A percentile compares a stretch with the other conserved stretches of the same genome.
Evolutionary conservation across 2,888 invertebrate species (phyloP).

Genomic region (Drosophila pseudotakahashii): DNA sequence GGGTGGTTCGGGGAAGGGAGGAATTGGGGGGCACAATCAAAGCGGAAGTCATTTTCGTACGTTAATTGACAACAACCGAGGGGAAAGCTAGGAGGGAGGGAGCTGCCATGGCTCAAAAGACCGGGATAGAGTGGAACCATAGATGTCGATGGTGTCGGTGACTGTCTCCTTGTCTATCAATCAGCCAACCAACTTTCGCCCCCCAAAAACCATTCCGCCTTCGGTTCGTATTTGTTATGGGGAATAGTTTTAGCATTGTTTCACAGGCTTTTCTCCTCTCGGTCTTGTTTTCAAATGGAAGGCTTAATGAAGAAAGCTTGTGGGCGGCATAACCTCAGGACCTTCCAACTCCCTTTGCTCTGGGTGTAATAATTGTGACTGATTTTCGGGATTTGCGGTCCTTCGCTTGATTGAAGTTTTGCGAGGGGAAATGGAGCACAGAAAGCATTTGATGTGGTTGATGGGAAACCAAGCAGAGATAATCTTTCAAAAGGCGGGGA

Average conservation of each 20-base stretch:
- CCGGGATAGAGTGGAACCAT: conserved; percentile 12
- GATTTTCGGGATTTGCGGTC: conserved; percentile 63
- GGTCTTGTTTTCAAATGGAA: conserved; percentile 74
- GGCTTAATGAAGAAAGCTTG: conserved; percentile 74
- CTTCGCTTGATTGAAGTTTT: conserved; percentile 40
- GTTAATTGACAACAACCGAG: conserved; percentile 78
- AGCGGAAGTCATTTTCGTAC: conserved; percentile 81
- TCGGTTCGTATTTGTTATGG: conserved; percentile 62
- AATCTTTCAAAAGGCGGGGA: background rate
- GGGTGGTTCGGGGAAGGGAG: background rate
- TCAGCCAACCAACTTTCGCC: conserved; percentile 56
- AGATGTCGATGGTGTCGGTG: conserved; percentile 71
- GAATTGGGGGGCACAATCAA: conserved; percentile 75
- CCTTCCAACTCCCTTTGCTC: background rate
- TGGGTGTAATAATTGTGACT: conserved; percentile 67
- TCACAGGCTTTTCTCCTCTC: conserved; percentile 22
- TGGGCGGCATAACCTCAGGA: conserved; percentile 33
- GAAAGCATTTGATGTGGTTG: conserved; percentile 41
- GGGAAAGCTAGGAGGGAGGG: background rate
- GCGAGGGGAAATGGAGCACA: conserved; percentile 8
- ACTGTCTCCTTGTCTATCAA: conserved; percentile 73
- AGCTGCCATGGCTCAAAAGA: conserved; percentile 7
- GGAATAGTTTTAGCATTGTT: conserved; percentile 78
- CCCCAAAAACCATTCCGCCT: conserved; percentile 3
- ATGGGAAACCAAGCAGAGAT: conserved; percentile 11